These are phyloP conservation scores for Epinephelus cyanopodus DNA, from an alignment of 2,113 vertebrate genomes.

Conservation along the genomic window DNA sequence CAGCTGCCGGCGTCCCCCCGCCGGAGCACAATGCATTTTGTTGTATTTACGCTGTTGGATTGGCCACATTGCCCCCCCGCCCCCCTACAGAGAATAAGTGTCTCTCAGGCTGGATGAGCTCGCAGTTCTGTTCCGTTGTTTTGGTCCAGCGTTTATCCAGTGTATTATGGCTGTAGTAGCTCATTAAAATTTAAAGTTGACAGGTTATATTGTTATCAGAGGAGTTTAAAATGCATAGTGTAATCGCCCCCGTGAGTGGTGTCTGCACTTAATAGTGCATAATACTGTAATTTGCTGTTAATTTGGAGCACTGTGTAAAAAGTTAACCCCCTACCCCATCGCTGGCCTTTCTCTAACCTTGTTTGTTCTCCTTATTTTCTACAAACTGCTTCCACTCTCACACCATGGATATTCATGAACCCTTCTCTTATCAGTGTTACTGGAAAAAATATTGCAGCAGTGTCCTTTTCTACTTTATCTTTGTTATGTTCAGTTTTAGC, in stretches of 20 bases:
- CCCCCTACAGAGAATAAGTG: conserved; percentile 3
- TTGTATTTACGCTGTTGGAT: conserved; percentile 57
- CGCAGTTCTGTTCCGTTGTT: conserved; percentile 42
- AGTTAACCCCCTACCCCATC: background rate
- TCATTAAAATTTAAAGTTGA: conserved; percentile 76
- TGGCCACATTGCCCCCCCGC: conserved; percentile 19
- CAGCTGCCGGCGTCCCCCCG: conserved; percentile 46
- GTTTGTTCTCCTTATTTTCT: conserved; percentile 59
- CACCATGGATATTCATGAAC: conserved; percentile 57
- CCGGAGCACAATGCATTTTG: conserved; percentile 46
- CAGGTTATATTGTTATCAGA: conserved; percentile 77
- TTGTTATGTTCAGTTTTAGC: background rate
- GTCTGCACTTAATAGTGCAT: conserved; percentile 49
- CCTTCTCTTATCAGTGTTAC: conserved; percentile 1
- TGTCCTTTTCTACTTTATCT: background rate
- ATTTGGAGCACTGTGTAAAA: conserved; percentile 32
- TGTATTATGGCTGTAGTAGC: conserved; percentile 33
- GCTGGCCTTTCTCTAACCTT: conserved; percentile 41
- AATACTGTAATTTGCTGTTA: conserved; percentile 58
- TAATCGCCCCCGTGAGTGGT: conserved; percentile 43
- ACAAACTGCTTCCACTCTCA: conserved; percentile 27
- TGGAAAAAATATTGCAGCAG: background rate
- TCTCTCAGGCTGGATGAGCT: conserved; percentile 34
- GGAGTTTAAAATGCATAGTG: conserved; percentile 57
- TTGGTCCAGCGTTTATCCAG: conserved; percentile 44